Base-by-base conservation (phyloP, 2,797 vertebrate species). In the Chelidonichthys spinosus region DNA sequence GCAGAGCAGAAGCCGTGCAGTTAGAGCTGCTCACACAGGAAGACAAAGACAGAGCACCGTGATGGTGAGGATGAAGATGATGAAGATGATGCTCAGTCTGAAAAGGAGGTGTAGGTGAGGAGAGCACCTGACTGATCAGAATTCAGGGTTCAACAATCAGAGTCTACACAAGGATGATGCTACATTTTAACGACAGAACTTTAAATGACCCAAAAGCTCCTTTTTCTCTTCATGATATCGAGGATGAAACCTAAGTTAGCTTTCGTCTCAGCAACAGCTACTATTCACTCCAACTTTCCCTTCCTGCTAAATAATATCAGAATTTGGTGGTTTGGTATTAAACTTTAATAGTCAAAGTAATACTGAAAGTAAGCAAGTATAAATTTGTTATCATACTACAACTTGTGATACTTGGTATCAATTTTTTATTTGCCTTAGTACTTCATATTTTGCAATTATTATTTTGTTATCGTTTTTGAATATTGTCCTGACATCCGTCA, bases 51-150 rank as follows among this genome's bases (percentile, higher is more conserved):
- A 25, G 17, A 78, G 17, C 50, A 36, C 15, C 17, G 10, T 8
- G 44, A 63, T 25, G 61, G 84, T 81, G 89, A 90, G 90, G 90
- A 93, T 32, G 58, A 76, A n/a, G 83, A 68, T 13, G 74, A 82
- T 35, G 78, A 87, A 35, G 82, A 66, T 3, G 75, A 87, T 49
- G 82, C 46, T 69, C 50, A 6, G 53, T 63, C 47, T 58, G 17
- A 58, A 50, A 63, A 25, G 69, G 56, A 81, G 80, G 66, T 7
- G 55, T 4, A 13, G 79, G 79, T 55, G 83, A 83, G 9, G 60
- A 63, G 2, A 55, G 13, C 0, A 11, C 69, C 63, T 69, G 0
- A 56, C 35, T 69, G 74, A 69, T 83, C 72, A 55, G 78, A 81
- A 77, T 69, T 80, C 87, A 88, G 88, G 81, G 71, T 79, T 55